Conservation (phyloP, 2,113 vertebrate species). For the Crocuta crocuta region DNA sequence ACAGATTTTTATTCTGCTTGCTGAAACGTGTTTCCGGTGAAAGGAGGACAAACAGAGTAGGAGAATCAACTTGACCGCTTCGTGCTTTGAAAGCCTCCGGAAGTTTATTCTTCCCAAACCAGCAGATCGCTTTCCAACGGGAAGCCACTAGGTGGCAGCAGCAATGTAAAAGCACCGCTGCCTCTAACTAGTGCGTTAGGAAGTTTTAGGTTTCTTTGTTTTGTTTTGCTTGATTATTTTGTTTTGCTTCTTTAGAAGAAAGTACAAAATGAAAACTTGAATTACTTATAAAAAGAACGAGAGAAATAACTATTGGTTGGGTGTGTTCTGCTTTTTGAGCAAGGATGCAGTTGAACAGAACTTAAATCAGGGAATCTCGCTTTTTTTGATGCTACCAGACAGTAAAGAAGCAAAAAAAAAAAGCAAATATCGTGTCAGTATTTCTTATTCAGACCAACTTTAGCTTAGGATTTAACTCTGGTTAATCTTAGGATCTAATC, state of each 20-base stretch:
- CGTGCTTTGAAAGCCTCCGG: neutral
- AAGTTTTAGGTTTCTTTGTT: conserved; percentile 9
- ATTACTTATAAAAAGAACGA: rapidly evolving
- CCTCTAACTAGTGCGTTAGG: rapidly evolving
- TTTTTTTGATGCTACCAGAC: neutral
- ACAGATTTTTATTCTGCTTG: neutral
- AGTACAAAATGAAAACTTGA: neutral
- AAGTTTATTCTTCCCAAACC: neutral
- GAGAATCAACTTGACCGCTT: rapidly evolving
- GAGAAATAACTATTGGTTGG: neutral
- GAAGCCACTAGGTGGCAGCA: conserved; percentile 87
- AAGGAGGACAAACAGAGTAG: neutral
- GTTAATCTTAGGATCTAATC: no score
- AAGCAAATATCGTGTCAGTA: neutral
- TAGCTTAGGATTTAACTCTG: neutral
- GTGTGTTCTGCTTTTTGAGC: neutral
- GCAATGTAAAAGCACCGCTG: conserved; percentile 59
- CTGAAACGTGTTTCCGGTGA: neutral
- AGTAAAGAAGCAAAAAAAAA: neutral
- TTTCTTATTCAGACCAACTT: neutral
- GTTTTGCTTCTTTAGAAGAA: neutral
- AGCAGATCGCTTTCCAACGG: neutral
- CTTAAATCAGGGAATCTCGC: neutral
- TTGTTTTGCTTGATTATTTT: neutral
- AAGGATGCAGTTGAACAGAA: neutral